Evolutionary conservation across 2,797 vertebrate genomes (phyloP).

Genomic region (Sebastes oblongus): DNA sequence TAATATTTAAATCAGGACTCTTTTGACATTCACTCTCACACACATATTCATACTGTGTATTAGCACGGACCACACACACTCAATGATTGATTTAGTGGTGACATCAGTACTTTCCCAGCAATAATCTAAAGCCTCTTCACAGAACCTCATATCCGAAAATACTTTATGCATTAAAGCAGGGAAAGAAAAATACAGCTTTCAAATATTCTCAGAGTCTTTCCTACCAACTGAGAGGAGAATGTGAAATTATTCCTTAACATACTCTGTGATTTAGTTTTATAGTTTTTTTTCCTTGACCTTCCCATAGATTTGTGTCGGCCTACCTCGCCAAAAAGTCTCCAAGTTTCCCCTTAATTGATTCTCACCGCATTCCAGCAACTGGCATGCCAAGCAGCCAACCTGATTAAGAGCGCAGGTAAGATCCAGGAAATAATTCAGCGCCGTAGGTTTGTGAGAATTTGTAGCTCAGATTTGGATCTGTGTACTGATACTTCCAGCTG

Average conservation of each 20-base stretch:
- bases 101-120: conserved; percentile 15
- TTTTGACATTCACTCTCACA: neutral
- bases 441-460: conserved; percentile 11
- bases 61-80: neutral
- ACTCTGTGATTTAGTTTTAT: conserved; percentile 36
- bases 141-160: conserved; percentile 39
- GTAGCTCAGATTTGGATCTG: neutral
- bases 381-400: neutral
- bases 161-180: conserved; percentile 19
- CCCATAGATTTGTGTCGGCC: neutral
- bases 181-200: conserved; percentile 31
- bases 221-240: conserved; percentile 20
- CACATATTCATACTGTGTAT: neutral
- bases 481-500: neutral
- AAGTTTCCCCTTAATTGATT: conserved; percentile 43
- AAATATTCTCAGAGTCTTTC: conserved; percentile 6
- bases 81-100: neutral
- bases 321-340: neutral
- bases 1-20: neutral
- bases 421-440: conserved; percentile 15
- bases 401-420: conserved; percentile 42
- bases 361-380: conserved; percentile 1
- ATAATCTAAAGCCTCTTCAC: conserved; percentile 20
- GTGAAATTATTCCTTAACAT: conserved; percentile 23
- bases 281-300: conserved; percentile 1